These are phyloP conservation scores for Daubentonia madagascariensis DNA, from an alignment of 2,113 vertebrate species.

Conservation along the genomic window DNA sequence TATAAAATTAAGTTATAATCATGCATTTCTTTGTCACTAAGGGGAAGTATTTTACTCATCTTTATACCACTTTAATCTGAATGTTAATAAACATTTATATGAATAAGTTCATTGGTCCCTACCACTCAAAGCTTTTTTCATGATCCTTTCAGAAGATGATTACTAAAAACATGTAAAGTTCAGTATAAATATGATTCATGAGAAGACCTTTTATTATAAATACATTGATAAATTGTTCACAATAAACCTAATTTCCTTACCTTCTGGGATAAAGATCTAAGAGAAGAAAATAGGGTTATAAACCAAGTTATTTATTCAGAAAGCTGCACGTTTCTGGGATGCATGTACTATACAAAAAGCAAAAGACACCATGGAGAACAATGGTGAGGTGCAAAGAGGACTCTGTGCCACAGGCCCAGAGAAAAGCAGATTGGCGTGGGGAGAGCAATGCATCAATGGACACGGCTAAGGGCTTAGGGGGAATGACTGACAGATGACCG, in stretches of 20 bases:
- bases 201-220: background rate
- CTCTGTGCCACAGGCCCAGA: no score
- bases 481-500: background rate
- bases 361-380: background rate
- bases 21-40: background rate
- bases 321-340: background rate
- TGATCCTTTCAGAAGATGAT: slow-evolving; percentile 37
- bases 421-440: background rate
- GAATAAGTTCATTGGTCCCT: background rate
- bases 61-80: slow-evolving; percentile 26
- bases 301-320: slow-evolving; percentile 45
- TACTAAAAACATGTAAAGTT: background rate
- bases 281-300: background rate
- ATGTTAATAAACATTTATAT: slow-evolving; percentile 6
- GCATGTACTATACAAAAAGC: background rate
- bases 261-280: slow-evolving; percentile 3
- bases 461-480: accelerated
- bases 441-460: background rate
- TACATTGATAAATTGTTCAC: background rate
- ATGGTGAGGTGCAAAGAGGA: background rate
- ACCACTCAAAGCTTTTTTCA: background rate
- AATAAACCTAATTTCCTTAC: slow-evolving; percentile 40
- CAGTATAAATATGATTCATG: background rate
- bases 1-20: slow-evolving; percentile 14
- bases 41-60: background rate